These are phyloP conservation scores for Pitta sordida DNA, from an alignment of 2,113 vertebrate genomes.

Conservation along the genomic window DNA sequence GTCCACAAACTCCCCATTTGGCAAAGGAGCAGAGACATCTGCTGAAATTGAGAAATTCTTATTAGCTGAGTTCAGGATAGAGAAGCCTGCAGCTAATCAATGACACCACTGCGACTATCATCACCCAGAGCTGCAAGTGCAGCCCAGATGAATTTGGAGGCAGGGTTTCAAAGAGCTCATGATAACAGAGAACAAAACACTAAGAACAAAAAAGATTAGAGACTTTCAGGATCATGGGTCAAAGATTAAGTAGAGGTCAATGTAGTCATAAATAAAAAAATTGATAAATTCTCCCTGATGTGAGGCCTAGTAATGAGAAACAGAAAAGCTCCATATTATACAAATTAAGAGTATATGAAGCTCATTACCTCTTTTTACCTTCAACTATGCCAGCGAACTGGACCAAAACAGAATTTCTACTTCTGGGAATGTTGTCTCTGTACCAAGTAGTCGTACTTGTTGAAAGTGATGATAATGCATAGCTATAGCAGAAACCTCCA, in stretches of 20 bases:
- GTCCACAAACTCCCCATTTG: constrained; percentile 20
- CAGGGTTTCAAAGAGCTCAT: not conserved
- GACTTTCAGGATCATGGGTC: not conserved
- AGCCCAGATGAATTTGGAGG: constrained; percentile 8
- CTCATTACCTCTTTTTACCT: not conserved
- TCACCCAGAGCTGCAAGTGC: constrained; percentile 34
- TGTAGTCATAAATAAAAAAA: not conserved
- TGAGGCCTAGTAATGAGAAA: not conserved
- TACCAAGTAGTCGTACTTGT: not conserved
- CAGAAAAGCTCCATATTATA: not conserved
- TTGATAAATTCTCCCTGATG: not conserved
- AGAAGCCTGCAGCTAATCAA: constrained; percentile 60
- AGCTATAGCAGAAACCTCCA: not conserved
- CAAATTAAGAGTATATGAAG: not conserved
- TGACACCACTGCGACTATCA: constrained; percentile 52
- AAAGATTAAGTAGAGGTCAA: constrained; percentile 4
- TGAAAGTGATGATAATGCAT: not conserved
- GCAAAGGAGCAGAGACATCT: constrained; percentile 50
- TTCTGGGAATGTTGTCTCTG: not conserved
- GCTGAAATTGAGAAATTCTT: constrained; percentile 63
- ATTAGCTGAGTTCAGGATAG: constrained; percentile 59
- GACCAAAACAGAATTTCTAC: not conserved
- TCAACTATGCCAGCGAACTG: not conserved
- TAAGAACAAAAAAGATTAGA: constrained; percentile 7
- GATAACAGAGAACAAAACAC: constrained; percentile 12